phyloP scores from a whole-genome alignment of 2,797 vertebrate species.

The Acipenser transmontanus region DNA sequence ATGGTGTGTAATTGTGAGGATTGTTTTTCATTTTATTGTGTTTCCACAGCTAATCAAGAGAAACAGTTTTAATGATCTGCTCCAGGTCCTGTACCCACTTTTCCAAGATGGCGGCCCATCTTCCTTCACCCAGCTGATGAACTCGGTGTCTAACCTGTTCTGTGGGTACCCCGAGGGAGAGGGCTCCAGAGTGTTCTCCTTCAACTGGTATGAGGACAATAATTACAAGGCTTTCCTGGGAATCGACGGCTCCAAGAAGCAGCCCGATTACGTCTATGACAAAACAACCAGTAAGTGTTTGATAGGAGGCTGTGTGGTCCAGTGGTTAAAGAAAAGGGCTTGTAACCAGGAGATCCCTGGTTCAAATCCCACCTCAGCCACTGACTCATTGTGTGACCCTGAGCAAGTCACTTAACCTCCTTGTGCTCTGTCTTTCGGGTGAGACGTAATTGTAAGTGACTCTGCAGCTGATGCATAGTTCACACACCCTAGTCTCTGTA shows the following conservation, averaged over 20 bases:
- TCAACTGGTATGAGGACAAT: slow-evolving; percentile 96
- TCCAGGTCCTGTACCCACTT: slow-evolving; percentile 61
- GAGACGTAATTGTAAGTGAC: too few species aligned
- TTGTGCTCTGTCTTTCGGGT: too few species aligned
- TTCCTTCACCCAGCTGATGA: slow-evolving; percentile 65
- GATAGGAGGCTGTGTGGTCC: neutral
- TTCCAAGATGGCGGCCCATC: slow-evolving; percentile 50
- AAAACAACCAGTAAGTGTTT: slow-evolving; percentile 78
- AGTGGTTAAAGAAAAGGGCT: too few species aligned
- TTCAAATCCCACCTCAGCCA: too few species aligned
- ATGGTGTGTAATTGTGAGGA: too few species aligned
- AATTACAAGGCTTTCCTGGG: slow-evolving; percentile 94
- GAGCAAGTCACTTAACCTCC: too few species aligned
- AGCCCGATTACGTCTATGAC: slow-evolving; percentile 65
- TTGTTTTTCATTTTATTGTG: too few species aligned
- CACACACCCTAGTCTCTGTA: too few species aligned
- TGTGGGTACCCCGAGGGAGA: slow-evolving; percentile 86
- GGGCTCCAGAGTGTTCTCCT: slow-evolving; percentile 80
- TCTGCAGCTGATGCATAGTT: too few species aligned
- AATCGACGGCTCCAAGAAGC: slow-evolving; percentile 61
- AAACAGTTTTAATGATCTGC: slow-evolving; percentile 65
- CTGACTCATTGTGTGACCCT: too few species aligned
- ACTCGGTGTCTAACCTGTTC: slow-evolving; percentile 71
- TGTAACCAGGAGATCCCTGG: too few species aligned
- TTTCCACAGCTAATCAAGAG: slow-evolving; percentile 63